These are phyloP conservation scores for Semicossyphus pulcher DNA, from an alignment of 2,113 vertebrate species.

Conservation along the genomic window DNA sequence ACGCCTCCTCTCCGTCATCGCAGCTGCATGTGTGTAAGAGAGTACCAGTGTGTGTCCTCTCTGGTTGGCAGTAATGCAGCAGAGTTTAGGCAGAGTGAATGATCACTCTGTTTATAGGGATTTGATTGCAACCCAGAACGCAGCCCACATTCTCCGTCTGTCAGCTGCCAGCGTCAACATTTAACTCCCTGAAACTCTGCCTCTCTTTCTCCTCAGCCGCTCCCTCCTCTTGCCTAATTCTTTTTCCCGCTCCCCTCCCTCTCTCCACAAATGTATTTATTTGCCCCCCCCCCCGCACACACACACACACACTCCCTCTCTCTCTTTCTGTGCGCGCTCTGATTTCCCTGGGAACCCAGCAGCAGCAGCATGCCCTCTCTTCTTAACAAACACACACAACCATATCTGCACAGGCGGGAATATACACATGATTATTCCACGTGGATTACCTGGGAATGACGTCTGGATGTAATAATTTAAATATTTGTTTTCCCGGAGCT, in stretches of 20 bases:
- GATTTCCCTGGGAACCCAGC: slow-evolving; percentile 77
- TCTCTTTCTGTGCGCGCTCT: slow-evolving; percentile 50
- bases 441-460: slow-evolving; percentile 62
- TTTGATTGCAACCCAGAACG: slow-evolving; percentile 77
- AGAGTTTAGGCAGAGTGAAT: slow-evolving; percentile 74
- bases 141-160: slow-evolving; percentile 67
- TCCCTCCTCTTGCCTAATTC: slow-evolving; percentile 50
- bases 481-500: slow-evolving; percentile 70
- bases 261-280: slow-evolving; percentile 61
- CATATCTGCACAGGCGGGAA: slow-evolving; percentile 1
- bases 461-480: slow-evolving; percentile 61
- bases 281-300: not conserved
- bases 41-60: slow-evolving; percentile 37
- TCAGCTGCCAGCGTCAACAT: slow-evolving; percentile 72
- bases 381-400: not conserved
- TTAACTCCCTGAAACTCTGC: slow-evolving; percentile 66
- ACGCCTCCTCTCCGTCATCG: slow-evolving; percentile 42
- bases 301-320: not conserved
- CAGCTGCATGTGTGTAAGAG: slow-evolving; percentile 24
- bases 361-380: slow-evolving; percentile 43
- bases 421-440: slow-evolving; percentile 30
- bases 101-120: slow-evolving; percentile 81
- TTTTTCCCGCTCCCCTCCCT: slow-evolving; percentile 51
- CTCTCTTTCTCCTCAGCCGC: slow-evolving; percentile 44
- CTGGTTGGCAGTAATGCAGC: slow-evolving; percentile 59